A percentile compares a stretch with the other conserved stretches of the same genome.
These are phyloP conservation scores for Puffinus mauretanicus DNA, from an alignment of 2,113 vertebrate genomes.

Conservation along the genomic window DNA sequence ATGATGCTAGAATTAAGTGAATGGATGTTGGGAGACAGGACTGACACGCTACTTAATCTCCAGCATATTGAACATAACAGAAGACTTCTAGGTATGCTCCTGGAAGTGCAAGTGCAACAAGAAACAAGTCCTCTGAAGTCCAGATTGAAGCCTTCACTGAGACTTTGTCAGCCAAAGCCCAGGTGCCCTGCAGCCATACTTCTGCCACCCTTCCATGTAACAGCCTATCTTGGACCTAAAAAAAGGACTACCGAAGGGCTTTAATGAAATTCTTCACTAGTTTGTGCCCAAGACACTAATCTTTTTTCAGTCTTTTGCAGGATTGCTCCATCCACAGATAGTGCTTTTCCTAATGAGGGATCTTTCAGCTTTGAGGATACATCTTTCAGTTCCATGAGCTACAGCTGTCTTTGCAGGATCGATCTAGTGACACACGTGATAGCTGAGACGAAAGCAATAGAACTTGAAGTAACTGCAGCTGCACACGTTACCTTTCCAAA, in stretches of 20 bases:
- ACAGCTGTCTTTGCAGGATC: background rate
- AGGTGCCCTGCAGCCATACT: background rate
- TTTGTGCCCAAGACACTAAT: background rate
- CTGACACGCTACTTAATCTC: background rate
- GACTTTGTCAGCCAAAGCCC: background rate
- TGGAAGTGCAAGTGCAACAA: background rate
- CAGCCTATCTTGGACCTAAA: background rate
- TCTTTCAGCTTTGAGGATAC: background rate
- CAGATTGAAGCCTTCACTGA: background rate
- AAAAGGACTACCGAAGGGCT: background rate
- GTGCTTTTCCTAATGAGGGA: background rate
- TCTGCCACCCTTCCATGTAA: background rate
- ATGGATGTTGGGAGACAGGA: background rate
- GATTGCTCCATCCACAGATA: background rate
- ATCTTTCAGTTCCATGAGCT: background rate
- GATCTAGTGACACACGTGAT: fast-evolving
- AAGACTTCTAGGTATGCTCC: background rate
- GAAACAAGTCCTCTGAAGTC: background rate
- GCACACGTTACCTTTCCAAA: background rate
- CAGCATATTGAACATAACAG: background rate
- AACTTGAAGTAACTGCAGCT: background rate
- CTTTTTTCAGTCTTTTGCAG: background rate
- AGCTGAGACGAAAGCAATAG: background rate
- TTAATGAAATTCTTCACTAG: background rate
- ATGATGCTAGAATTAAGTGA: background rate